Conservation (phyloP, 2,113 vertebrate species). For the Chrysochloris asiatica region DNA sequence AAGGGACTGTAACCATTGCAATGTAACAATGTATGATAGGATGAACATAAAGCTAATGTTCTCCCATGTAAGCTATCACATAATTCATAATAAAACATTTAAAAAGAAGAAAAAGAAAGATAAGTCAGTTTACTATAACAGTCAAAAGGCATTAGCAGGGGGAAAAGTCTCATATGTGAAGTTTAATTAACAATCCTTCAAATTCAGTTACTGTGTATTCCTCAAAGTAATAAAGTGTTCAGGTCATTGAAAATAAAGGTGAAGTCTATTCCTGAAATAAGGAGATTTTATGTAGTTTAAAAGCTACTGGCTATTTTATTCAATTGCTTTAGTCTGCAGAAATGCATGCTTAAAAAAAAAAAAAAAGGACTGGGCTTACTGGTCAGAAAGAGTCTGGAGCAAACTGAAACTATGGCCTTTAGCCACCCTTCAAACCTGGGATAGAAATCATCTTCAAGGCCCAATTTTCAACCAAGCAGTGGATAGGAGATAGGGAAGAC, state of each 20-base stretch:
- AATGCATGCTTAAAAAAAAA: slow-evolving; percentile 76
- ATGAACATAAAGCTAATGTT: too few relatives aligned
- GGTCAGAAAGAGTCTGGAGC: too few relatives aligned
- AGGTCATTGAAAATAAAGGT: slow-evolving; percentile 39
- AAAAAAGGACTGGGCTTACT: too few relatives aligned
- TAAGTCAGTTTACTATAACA: not conserved
- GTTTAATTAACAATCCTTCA: slow-evolving; percentile 60
- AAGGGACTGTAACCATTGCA: too few relatives aligned
- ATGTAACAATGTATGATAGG: too few relatives aligned
- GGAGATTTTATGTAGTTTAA: slow-evolving; percentile 64
- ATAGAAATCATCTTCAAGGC: too few relatives aligned
- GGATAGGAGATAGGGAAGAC: too few relatives aligned
- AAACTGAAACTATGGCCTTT: too few relatives aligned
- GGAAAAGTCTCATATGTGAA: slow-evolving; percentile 31
- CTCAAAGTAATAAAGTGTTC: not conserved
- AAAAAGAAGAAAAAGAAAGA: not conserved
- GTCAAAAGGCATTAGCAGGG: not conserved
- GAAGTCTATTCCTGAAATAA: slow-evolving; percentile 37
- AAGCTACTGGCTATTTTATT: slow-evolving; percentile 70
- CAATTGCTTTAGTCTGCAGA: slow-evolving; percentile 73
- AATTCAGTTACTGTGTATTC: slow-evolving; percentile 28
- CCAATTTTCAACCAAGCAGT: too few relatives aligned
- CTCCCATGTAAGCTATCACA: too few relatives aligned
- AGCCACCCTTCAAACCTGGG: too few relatives aligned
- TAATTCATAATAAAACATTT: too few relatives aligned